Evolutionary conservation across 2,113 vertebrate species (phyloP).

Genomic region (Oplegnathus fasciatus): DNA sequence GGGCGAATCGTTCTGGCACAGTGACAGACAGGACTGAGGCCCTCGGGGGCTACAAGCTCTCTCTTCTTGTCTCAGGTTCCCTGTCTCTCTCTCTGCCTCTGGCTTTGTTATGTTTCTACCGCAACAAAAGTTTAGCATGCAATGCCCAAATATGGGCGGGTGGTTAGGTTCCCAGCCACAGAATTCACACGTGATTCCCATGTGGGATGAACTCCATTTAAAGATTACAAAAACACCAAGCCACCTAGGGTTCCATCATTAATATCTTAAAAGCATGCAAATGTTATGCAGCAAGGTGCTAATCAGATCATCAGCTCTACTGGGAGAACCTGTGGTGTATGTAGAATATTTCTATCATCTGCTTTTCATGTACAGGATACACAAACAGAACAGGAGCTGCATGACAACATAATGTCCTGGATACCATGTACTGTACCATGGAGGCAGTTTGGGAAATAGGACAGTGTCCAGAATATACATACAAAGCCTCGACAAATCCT

Average conservation of each 20-base stretch:
- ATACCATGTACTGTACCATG: background rate
- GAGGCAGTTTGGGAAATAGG: conserved; percentile 2
- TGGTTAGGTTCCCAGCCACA: background rate
- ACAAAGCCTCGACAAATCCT: conserved; percentile 54
- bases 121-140: conserved; percentile 37
- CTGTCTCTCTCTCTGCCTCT: conserved; percentile 41
- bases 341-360: conserved; percentile 15
- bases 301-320: conserved; percentile 30
- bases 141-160: conserved; percentile 1
- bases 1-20: conserved; percentile 59
- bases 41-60: conserved; percentile 58
- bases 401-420: background rate
- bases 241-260: background rate
- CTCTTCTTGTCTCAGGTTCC: conserved; percentile 6
- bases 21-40: conserved; percentile 67
- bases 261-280: background rate
- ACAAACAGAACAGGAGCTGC: conserved; percentile 13
- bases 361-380: conserved; percentile 5
- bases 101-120: conserved; percentile 41
- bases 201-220: background rate
- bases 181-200: conserved; percentile 7
- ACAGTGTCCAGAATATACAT: conserved; percentile 18
- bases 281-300: conserved; percentile 7
- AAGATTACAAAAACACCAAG: background rate
- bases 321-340: background rate